Percentiles rank a stretch among this genome's conserved stretches.
Evolutionary conservation across 1,140 invertebrate species (phyloP).

Genomic region (Drosophila littoralis): DNA sequence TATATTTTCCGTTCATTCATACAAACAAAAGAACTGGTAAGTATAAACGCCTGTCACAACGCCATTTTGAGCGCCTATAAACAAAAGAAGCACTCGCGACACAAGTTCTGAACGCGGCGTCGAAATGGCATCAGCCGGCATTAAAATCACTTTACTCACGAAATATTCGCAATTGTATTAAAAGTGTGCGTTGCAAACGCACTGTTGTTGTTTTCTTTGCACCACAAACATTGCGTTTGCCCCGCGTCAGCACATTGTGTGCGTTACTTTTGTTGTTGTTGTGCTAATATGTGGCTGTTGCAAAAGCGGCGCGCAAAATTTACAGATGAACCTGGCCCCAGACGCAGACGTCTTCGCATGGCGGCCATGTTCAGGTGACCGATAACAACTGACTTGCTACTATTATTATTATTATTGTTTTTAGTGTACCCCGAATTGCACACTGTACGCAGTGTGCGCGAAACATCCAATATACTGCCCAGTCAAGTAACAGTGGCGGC

Average conservation of each 20-base stretch:
- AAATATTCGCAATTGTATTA: constrained; percentile 6
- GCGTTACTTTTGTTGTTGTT: constrained; percentile 3
- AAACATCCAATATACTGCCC: constrained; percentile 39
- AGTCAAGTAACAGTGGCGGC: constrained; percentile 36
- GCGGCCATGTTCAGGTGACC: not conserved
- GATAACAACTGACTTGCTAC: not conserved
- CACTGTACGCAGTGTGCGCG: constrained; percentile 36
- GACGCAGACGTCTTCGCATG: constrained; percentile 1
- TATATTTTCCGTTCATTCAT: not conserved
- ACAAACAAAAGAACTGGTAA: constrained; percentile 16
- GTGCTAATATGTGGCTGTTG: not conserved
- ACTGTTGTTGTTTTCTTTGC: not conserved
- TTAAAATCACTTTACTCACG: constrained; percentile 13
- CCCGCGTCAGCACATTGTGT: not conserved
- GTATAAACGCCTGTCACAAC: not conserved
- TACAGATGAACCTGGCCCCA: not conserved
- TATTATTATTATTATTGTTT: not conserved
- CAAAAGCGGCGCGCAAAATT: constrained; percentile 40
- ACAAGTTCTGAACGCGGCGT: constrained; percentile 6
- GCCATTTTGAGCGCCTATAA: not conserved
- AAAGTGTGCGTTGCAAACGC: constrained; percentile 12
- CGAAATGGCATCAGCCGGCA: constrained; percentile 28
- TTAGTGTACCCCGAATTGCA: constrained; percentile 9
- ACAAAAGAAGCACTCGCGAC: not conserved
- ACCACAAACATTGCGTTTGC: not conserved